Evolutionary conservation across 30 jellyfish, hydroid and myxozoan species (phyloP), one percentile per base, ranked within the genome.

Genomic region (Rhopilema esculentum): DNA sequence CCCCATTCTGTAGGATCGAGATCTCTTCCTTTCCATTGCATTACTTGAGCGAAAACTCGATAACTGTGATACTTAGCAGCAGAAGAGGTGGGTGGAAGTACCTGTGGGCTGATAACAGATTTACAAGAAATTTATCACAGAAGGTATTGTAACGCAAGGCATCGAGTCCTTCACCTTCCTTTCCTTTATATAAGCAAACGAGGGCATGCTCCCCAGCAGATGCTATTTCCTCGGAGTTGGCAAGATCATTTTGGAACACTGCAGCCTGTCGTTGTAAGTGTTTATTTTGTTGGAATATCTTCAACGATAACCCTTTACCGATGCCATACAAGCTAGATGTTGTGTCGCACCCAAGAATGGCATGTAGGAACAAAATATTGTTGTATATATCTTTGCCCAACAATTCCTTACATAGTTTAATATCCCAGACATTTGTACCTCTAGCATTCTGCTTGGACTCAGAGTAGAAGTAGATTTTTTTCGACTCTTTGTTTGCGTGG

Each of bases 281-380:
- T 26, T 68, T 76, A 48, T 68, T 68, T 40, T 80, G 40, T 33
- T 68, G 31, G 88, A 85, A 75, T 9, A 73, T 32, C 70, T 85
- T 85, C 21, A 85, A 30, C 20, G 91, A 75, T 62, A 75, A 74
- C 25, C 90, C 95, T 65, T 87, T 87, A 65, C 95, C 85, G 26
- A 87, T 75, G 78, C 91, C 91, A 50, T 21, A 87, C 63, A 77
- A 28, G 72, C 95, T 74, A 8, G 95, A 87, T 4, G 95, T 87
- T 19, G 95, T 87, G 68, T 87, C 91, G 70, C 95, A 87, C 78
- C 91, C 86, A 18, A 87, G 86, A 87, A 85, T 8, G 73, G 94
- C 94, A 72, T 85, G 94, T 9, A 73, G 89, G 72, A 85, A 85
- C 74, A 85, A 29, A 73, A 85, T 73, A 48, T 51, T 48, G 18